A percentile compares a stretch with the other conserved stretches of the same genome.
These are phyloP conservation scores for Sinocyclocheilus rhinocerous DNA, from an alignment of 2,113 vertebrate species.

Conservation along the genomic window DNA sequence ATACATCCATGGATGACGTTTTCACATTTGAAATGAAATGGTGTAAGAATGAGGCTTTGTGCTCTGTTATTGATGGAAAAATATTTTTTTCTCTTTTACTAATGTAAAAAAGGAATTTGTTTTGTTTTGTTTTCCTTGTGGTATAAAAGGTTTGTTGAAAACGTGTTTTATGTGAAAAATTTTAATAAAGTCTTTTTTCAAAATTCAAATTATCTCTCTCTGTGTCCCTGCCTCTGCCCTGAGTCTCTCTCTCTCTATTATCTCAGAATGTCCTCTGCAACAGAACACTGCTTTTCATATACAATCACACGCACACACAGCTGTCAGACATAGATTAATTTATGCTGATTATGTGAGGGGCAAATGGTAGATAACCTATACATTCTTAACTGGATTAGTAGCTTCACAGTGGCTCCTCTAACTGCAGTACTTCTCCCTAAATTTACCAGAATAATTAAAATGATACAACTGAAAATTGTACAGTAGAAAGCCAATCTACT, in stretches of 20 bases:
- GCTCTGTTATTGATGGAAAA: too few relatives aligned
- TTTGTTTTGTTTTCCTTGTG: too few relatives aligned
- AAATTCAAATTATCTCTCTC: too few relatives aligned
- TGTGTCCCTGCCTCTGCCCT: conserved; percentile 24
- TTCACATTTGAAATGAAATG: too few relatives aligned
- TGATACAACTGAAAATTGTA: conserved; percentile 38
- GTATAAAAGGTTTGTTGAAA: too few relatives aligned
- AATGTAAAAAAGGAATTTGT: too few relatives aligned
- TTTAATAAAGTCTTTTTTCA: too few relatives aligned
- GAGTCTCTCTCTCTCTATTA: conserved; percentile 31
- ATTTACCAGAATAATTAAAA: conserved; percentile 43
- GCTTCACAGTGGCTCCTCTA: background rate
- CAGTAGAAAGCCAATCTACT: background rate
- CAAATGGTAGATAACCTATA: conserved; percentile 23
- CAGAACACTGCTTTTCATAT: conserved; percentile 51
- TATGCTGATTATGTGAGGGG: conserved; percentile 53
- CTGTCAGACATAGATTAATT: conserved; percentile 41
- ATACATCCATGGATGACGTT: too few relatives aligned
- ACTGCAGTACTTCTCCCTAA: conserved; percentile 25
- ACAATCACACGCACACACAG: conserved; percentile 37
- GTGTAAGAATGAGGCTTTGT: too few relatives aligned
- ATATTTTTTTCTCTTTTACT: too few relatives aligned
- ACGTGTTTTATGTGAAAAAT: too few relatives aligned
- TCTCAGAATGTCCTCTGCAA: conserved; percentile 52
- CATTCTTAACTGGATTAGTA: conserved; percentile 30